phyloP scores from a whole-genome alignment of 2,113 vertebrate genomes.

The Clinocottus analis region DNA sequence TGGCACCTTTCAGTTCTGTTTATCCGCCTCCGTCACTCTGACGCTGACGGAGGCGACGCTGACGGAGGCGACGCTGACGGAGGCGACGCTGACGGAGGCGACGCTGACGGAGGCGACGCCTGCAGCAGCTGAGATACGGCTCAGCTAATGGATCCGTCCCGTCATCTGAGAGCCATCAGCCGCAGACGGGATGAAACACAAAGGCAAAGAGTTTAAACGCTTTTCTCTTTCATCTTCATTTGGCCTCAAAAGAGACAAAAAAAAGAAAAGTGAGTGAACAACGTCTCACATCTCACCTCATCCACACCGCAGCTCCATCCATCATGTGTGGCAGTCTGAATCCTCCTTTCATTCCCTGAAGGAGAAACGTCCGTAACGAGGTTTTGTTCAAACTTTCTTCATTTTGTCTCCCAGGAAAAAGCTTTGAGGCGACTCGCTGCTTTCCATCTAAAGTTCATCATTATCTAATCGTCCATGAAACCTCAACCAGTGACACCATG shows the following conservation, averaged over 20 bases:
- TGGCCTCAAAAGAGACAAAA: slow-evolving; percentile 69
- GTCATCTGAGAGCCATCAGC: slow-evolving; percentile 69
- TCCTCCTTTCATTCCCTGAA: slow-evolving; percentile 64
- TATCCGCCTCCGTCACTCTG: slow-evolving; percentile 53
- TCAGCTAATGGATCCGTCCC: slow-evolving; percentile 81
- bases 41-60: slow-evolving; percentile 57
- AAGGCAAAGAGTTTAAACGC: slow-evolving; percentile 67
- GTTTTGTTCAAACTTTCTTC: slow-evolving; percentile 53
- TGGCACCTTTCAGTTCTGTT: slow-evolving; percentile 28
- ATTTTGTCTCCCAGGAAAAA: slow-evolving; percentile 13
- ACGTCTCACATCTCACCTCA: slow-evolving; percentile 81
- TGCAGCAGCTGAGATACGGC: slow-evolving; percentile 72
- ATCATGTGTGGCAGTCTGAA: slow-evolving; percentile 78
- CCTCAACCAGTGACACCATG: slow-evolving; percentile 41
- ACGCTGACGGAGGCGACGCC: slow-evolving; percentile 65
- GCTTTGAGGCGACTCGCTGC: slow-evolving; percentile 31
- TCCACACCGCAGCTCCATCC: slow-evolving; percentile 75
- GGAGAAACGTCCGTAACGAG: slow-evolving; percentile 53
- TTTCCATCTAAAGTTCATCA: slow-evolving; percentile 50
- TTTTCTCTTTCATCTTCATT: slow-evolving; percentile 80
- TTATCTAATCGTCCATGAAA: slow-evolving; percentile 51
- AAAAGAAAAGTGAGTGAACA: slow-evolving; percentile 65
- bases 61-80: slow-evolving; percentile 57
- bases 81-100: slow-evolving; percentile 57
- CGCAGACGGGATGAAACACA: slow-evolving; percentile 67